Conservation (phyloP, 2,888 invertebrate species). For the Chloroclysta siterata region DNA sequence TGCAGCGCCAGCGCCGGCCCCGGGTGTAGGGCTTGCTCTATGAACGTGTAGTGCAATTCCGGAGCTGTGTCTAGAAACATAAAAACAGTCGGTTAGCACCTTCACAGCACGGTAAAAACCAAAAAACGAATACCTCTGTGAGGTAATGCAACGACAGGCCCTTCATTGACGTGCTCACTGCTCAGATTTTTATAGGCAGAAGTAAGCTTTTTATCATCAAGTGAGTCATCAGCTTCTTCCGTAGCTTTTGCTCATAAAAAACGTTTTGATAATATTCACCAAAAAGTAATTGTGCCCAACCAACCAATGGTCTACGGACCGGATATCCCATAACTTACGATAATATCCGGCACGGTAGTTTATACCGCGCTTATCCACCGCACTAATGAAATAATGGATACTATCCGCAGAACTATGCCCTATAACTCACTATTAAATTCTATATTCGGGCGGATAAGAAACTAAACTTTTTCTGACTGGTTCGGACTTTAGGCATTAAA, state of each 20-base stretch:
- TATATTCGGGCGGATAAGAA: constrained; percentile 15
- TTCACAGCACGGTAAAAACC: no score
- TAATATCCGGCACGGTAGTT: constrained; percentile 43
- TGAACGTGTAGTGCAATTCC: constrained; percentile 92
- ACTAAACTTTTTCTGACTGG: not conserved
- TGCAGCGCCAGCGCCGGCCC: constrained; percentile 90
- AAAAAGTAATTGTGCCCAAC: not conserved
- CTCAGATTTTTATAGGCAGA: no score
- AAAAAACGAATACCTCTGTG: no score
- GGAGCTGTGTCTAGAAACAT: constrained; percentile 92
- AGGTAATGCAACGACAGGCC: no score
- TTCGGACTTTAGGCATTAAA: not conserved
- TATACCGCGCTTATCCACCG: constrained; percentile 51
- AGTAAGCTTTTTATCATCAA: not conserved
- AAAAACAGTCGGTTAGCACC: no score
- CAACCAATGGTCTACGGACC: not conserved
- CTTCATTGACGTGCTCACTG: no score
- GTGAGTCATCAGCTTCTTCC: no score
- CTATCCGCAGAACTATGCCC: constrained; percentile 48
- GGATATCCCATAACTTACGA: constrained; percentile 20
- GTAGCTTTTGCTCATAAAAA: no score
- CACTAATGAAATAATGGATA: constrained; percentile 57
- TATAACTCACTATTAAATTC: constrained; percentile 46
- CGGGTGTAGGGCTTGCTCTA: constrained; percentile 89
- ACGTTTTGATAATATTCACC: no score